Conservation (phyloP, 2,113 vertebrate species). For the Myrmecophaga tridactyla region DNA sequence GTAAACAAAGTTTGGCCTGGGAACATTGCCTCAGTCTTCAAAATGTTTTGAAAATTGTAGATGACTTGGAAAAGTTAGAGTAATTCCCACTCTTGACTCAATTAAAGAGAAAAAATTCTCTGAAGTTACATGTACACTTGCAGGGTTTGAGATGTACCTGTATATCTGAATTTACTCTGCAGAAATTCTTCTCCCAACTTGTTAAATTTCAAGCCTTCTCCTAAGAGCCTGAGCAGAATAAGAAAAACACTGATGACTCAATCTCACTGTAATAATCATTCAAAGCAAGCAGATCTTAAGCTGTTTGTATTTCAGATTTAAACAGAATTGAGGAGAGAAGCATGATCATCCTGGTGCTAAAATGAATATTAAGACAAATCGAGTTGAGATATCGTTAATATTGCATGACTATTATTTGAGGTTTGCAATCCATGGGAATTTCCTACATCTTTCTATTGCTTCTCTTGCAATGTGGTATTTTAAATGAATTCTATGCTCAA, state of each 20-base stretch:
- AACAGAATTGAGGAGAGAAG: background rate
- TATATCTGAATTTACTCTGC: conserved; percentile 75
- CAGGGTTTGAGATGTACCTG: conserved; percentile 47
- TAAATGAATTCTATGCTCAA: conserved; percentile 72
- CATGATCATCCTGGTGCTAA: conserved; percentile 19
- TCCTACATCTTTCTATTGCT: conserved; percentile 17
- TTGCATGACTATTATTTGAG: background rate
- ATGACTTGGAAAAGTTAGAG: conserved; percentile 9
- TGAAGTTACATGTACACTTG: conserved; percentile 16
- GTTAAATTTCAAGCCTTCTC: conserved; percentile 79
- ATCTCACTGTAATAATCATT: conserved; percentile 65
- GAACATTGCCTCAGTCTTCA: background rate
- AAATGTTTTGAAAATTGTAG: background rate
- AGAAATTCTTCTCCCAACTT: conserved; percentile 77
- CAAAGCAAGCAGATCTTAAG: conserved; percentile 68
- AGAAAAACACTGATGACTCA: conserved; percentile 74
- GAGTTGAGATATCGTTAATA: conserved; percentile 16
- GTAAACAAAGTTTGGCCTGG: background rate
- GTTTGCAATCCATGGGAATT: conserved; percentile 37
- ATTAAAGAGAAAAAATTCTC: conserved; percentile 25
- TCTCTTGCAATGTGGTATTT: conserved; percentile 57
- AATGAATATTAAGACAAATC: conserved; percentile 32
- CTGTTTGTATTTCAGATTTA: conserved; percentile 74
- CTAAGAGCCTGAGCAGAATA: conserved; percentile 74
- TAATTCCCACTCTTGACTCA: conserved; percentile 43